phyloP scores from a whole-genome alignment of 1,140 invertebrate genomes.

The Heliconius himera region DNA sequence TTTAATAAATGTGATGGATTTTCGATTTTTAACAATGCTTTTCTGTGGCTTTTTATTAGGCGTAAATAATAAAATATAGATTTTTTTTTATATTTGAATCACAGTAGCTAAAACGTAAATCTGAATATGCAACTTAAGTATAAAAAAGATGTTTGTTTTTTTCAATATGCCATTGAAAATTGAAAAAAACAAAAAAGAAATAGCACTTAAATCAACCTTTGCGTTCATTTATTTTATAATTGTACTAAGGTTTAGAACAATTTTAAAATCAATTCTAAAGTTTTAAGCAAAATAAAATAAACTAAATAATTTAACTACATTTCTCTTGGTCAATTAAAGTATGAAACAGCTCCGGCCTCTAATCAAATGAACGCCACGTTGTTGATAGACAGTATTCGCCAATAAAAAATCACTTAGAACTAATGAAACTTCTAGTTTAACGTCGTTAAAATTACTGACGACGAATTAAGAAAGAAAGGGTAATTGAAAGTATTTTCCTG shows the following conservation, averaged over 20 bases:
- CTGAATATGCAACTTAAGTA: background rate
- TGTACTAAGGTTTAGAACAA: too few relatives aligned
- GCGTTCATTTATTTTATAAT: too few relatives aligned
- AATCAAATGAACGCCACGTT: conserved; percentile 29
- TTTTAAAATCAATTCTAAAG: too few relatives aligned
- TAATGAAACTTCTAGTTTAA: conserved; percentile 25
- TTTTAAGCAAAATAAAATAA: background rate
- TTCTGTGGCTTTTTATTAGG: too few relatives aligned
- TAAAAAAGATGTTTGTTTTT: background rate
- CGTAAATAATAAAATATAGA: too few relatives aligned
- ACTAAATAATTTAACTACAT: background rate
- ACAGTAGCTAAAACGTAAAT: too few relatives aligned
- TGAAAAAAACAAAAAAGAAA: too few relatives aligned
- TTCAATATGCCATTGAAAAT: background rate
- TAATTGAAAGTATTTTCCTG: background rate
- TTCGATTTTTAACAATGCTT: too few relatives aligned
- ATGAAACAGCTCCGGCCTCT: conserved; percentile 9
- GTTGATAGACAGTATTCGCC: conserved; percentile 20
- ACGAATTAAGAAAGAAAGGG: background rate
- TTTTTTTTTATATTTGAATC: too few relatives aligned
- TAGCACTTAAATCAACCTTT: too few relatives aligned
- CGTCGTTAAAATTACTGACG: background rate
- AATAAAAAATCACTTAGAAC: conserved; percentile 21
- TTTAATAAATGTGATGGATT: too few relatives aligned
- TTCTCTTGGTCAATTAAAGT: conserved; percentile 28